Evolutionary conservation across 1,140 invertebrate species (phyloP).

Genomic region (Cepaea nemoralis): DNA sequence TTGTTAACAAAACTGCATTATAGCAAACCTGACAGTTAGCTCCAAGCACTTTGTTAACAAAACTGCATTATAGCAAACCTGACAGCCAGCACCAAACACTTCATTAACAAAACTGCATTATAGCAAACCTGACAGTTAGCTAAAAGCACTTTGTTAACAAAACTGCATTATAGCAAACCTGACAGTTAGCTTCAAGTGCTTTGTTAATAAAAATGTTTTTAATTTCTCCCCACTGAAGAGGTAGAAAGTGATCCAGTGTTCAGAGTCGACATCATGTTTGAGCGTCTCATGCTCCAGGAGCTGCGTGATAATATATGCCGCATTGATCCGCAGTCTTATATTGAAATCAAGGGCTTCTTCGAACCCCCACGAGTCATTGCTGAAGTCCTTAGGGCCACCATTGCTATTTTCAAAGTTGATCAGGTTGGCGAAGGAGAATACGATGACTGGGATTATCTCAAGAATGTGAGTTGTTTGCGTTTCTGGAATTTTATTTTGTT

Average conservation of each 20-base stretch:
- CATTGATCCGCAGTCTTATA: constrained; percentile 66
- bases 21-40: too few species aligned
- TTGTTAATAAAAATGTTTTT: neutral
- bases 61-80: too few species aligned
- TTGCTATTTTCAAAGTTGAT: constrained; percentile 65
- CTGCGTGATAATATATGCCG: constrained; percentile 68
- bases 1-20: too few species aligned
- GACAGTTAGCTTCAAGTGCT: too few species aligned
- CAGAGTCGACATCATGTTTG: constrained; percentile 70
- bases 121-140: too few species aligned
- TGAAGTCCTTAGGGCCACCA: constrained; percentile 65
- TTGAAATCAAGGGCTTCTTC: constrained; percentile 68
- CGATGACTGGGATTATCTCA: constrained; percentile 67
- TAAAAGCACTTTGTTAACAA: too few species aligned
- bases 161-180: too few species aligned
- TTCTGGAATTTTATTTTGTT: too few species aligned
- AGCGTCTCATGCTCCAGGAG: constrained; percentile 70
- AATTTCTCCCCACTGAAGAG: constrained; percentile 52
- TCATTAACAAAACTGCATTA: too few species aligned
- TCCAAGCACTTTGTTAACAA: too few species aligned
- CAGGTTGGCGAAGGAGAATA: constrained; percentile 60
- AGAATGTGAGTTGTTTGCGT: constrained; percentile 57
- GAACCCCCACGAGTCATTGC: constrained; percentile 65
- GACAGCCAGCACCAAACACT: too few species aligned
- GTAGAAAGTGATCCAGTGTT: constrained; percentile 64